These are phyloP conservation scores for Hydrozoanthus gracilis DNA, from an alignment of 92 coral and sea anemone genomes.

Conservation along the genomic window DNA sequence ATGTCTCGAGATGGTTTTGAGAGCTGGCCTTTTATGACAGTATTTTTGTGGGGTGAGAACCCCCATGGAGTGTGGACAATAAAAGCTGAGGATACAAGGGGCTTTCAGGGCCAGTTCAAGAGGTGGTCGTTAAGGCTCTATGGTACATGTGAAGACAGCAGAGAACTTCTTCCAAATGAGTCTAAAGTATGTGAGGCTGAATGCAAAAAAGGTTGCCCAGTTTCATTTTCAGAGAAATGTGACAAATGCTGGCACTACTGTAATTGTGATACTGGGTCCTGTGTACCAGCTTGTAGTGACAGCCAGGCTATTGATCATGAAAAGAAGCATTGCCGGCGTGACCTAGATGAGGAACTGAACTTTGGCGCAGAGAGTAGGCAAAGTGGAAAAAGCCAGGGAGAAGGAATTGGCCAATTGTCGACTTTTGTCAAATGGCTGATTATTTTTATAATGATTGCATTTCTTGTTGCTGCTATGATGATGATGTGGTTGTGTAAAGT, in stretches of 20 bases:
- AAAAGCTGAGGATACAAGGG: constrained; percentile 71
- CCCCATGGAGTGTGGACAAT: constrained; percentile 94
- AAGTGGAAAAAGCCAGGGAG: constrained; percentile 31
- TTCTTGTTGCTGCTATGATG: constrained; percentile 72
- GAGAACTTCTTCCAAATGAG: constrained; percentile 65
- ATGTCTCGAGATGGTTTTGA: constrained; percentile 79
- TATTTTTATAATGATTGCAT: constrained; percentile 78
- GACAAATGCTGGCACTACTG: constrained; percentile 78
- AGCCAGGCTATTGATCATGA: constrained; percentile 67
- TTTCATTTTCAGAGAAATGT: constrained; percentile 70
- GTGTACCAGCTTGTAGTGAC: constrained; percentile 74
- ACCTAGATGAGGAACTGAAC: constrained; percentile 15
- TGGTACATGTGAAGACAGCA: constrained; percentile 80
- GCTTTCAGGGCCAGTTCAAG: constrained; percentile 68
- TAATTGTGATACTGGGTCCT: constrained; percentile 86
- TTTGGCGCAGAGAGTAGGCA: constrained; percentile 26
- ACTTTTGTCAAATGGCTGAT: constrained; percentile 85
- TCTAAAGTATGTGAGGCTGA: constrained; percentile 52
- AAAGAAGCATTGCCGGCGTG: constrained; percentile 61
- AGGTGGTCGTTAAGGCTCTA: constrained; percentile 87
- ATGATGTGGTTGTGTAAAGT: constrained; percentile 79
- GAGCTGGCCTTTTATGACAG: constrained; percentile 99
- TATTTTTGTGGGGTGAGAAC: constrained; percentile 94
- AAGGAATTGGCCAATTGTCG: constrained; percentile 54
- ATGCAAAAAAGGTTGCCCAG: constrained; percentile 82